phyloP scores from a whole-genome alignment of 2,113 vertebrate genomes.

The Camelus bactrianus region DNA sequence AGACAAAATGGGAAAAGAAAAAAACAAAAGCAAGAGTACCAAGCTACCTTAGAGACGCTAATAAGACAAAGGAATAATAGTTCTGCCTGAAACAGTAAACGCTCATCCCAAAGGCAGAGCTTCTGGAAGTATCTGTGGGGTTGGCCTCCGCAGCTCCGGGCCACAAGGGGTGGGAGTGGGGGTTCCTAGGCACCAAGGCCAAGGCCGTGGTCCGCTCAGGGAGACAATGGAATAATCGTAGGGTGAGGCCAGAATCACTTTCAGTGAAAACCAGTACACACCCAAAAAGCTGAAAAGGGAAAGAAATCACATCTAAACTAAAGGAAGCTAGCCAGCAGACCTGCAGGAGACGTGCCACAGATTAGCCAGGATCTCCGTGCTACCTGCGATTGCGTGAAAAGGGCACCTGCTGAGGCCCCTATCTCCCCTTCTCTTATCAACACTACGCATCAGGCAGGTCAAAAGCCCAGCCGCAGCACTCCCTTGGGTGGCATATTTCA shows the following conservation, averaged over 20 bases:
- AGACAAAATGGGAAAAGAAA: background rate
- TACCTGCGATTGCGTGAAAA: background rate
- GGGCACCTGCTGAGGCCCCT: background rate
- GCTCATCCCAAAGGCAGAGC: background rate
- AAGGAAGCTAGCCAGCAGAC: background rate
- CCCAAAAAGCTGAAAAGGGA: background rate
- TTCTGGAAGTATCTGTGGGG: too few species aligned
- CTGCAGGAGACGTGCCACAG: background rate
- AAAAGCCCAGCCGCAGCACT: fast-evolving
- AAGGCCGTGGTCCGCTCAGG: background rate
- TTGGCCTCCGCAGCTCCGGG: background rate
- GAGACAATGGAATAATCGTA: background rate
- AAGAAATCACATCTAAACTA: background rate
- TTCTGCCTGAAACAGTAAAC: background rate
- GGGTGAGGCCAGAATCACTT: background rate
- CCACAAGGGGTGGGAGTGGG: too few species aligned
- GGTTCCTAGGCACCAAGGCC: background rate
- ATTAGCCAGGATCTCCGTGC: too few species aligned
- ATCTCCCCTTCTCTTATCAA: too few species aligned
- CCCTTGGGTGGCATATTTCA: fast-evolving
- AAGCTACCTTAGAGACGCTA: background rate
- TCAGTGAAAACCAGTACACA: background rate
- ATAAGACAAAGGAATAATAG: background rate
- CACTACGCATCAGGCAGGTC: background rate
- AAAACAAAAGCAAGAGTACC: too few species aligned